Percentiles rank a stretch among this genome's conserved stretches.
phyloP scores from a whole-genome alignment of 64 coral and sea anemone species.

The Pachyseris speciosa region DNA sequence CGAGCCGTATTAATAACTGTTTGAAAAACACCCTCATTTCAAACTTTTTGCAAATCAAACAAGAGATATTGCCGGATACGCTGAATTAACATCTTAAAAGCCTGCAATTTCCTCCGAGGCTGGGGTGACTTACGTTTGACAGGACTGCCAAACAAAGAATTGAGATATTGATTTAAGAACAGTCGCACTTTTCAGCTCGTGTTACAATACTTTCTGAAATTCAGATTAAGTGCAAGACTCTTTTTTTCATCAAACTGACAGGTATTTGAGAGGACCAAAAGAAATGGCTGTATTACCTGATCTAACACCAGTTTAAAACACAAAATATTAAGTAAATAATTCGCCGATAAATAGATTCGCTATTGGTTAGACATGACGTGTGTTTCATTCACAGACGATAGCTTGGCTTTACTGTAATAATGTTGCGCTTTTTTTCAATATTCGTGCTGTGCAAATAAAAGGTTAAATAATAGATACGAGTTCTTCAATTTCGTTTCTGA shows the following conservation, averaged over 20 bases:
- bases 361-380: slow-evolving; percentile 4
- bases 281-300: not conserved
- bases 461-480: slow-evolving; percentile 11
- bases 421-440: slow-evolving; percentile 57
- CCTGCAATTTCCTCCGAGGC: slow-evolving; percentile 39
- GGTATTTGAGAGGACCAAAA: slow-evolving; percentile 4
- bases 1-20: slow-evolving; percentile 46
- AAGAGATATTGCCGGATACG: slow-evolving; percentile 48
- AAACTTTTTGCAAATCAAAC: slow-evolving; percentile 50
- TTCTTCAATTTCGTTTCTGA: slow-evolving; percentile 13
- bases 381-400: slow-evolving; percentile 34
- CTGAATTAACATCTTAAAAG: slow-evolving; percentile 63
- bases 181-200: not conserved
- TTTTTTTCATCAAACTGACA: not conserved
- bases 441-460: slow-evolving; percentile 30
- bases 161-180: not conserved
- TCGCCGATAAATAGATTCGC: slow-evolving; percentile 43
- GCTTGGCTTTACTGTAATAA: slow-evolving; percentile 36
- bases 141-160: not conserved
- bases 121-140: slow-evolving; percentile 4
- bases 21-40: slow-evolving; percentile 54
- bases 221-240: too few species aligned
- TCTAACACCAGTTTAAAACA: slow-evolving; percentile 19
- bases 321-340: slow-evolving; percentile 51
- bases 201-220: not conserved